Evolutionary conservation across 2,113 vertebrate genomes (phyloP).

Genomic region (Puntigrus tetrazona): DNA sequence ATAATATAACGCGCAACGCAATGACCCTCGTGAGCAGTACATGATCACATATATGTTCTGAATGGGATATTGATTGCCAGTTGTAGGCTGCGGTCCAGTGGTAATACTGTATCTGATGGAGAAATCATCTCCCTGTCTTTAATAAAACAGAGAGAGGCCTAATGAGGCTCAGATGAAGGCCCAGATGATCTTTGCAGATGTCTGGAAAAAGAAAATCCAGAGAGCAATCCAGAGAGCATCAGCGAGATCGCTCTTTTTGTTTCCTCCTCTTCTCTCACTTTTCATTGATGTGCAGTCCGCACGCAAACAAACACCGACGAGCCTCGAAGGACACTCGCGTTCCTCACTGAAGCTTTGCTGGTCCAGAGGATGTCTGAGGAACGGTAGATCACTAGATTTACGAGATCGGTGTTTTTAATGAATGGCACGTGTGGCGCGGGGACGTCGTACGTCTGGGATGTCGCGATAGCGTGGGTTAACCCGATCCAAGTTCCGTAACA

Average conservation of each 20-base stretch:
- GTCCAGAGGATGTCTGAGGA: conserved; percentile 19
- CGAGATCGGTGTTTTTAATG: neutral
- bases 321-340: neutral
- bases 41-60: conserved; percentile 29
- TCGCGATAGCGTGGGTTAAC: neutral
- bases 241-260: neutral
- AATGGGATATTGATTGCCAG: conserved; percentile 34
- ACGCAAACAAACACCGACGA: conserved; percentile 5
- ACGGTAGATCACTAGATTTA: neutral
- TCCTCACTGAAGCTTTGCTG: neutral
- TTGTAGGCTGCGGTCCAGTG: conserved; percentile 16
- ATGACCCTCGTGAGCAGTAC: conserved; percentile 34
- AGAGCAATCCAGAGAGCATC: conserved; percentile 1
- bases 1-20: conserved; percentile 18
- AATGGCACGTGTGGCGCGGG: neutral
- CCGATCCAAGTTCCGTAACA: neutral
- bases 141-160: conserved; percentile 45
- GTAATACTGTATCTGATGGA: conserved; percentile 45
- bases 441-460: neutral
- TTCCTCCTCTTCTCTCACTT: conserved; percentile 24
- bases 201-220: conserved; percentile 40
- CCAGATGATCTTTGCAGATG: conserved; percentile 49
- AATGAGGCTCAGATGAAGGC: conserved; percentile 45
- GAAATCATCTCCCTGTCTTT: conserved; percentile 44
- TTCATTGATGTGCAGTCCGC: conserved; percentile 38